These are phyloP conservation scores for Passer montanus DNA, from an alignment of 2,113 vertebrate species.

Conservation along the genomic window DNA sequence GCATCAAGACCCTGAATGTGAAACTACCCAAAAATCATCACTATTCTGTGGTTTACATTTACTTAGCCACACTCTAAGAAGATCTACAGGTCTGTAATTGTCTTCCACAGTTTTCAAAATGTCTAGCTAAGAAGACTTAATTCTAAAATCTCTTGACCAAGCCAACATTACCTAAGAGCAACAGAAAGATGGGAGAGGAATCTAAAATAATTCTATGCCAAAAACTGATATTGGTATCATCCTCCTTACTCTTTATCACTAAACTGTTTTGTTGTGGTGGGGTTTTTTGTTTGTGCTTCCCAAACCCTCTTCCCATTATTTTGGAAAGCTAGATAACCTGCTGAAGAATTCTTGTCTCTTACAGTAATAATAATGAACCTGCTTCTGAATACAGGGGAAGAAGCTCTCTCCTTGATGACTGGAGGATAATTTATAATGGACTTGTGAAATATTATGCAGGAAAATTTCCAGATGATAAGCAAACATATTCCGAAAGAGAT, in stretches of 20 bases:
- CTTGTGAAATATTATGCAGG: accelerated
- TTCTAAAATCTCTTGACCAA: neutral
- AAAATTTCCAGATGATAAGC: neutral
- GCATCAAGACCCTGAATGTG: neutral
- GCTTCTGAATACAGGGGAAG: neutral
- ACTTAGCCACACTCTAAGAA: neutral
- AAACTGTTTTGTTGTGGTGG: neutral
- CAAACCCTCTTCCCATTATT: neutral
- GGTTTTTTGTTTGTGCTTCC: neutral
- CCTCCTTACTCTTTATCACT: neutral
- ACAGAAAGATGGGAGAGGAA: neutral
- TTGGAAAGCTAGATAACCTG: neutral
- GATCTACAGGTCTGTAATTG: neutral
- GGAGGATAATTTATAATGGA: neutral
- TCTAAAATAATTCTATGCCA: neutral
- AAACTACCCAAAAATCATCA: neutral
- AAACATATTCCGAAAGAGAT: neutral
- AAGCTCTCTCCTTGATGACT: neutral
- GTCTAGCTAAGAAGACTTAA: neutral
- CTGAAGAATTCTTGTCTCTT: neutral
- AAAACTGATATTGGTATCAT: neutral
- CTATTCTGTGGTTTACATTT: neutral
- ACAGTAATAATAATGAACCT: neutral
- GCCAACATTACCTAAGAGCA: neutral
- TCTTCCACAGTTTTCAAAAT: neutral